These are phyloP conservation scores for Vannuccia rotundouncinata DNA, from an alignment of 2,888 invertebrate species.

Conservation along the genomic window DNA sequence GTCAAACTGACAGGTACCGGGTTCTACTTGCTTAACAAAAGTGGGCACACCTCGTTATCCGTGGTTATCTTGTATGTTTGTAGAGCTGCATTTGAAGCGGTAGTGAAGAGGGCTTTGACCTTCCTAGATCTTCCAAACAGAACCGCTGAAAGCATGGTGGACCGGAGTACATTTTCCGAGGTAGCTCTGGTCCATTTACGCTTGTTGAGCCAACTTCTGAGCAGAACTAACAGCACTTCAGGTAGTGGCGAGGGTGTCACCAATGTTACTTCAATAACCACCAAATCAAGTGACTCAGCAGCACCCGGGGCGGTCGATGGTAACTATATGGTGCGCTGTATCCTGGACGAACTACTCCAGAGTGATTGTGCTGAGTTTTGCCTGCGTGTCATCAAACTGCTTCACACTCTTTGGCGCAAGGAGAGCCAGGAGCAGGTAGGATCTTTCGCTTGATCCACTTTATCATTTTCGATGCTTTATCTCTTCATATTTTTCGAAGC, in stretches of 20 bases:
- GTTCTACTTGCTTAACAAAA: constrained; percentile 18
- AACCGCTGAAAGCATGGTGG: constrained; percentile 59
- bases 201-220: constrained; percentile 64
- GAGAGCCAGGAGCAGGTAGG: neutral
- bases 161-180: constrained; percentile 70
- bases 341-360: neutral
- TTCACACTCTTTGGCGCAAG: neutral
- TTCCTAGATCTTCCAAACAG: constrained; percentile 36
- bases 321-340: neutral
- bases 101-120: neutral
- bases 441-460: too few relatives aligned
- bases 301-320: too few relatives aligned
- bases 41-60: neutral
- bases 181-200: constrained; percentile 80
- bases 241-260: neutral
- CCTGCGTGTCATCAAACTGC: neutral
- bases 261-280: neutral
- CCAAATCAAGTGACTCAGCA: neutral
- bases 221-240: neutral
- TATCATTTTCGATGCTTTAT: too few relatives aligned
- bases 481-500: too few relatives aligned
- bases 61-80: too few relatives aligned
- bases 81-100: constrained; percentile 28
- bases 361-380: neutral
- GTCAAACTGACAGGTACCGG: neutral